Evolutionary conservation across 2,888 invertebrate species (phyloP), one percentile per base, ranked within the genome.

Genomic region (Trachelus troglodyta): DNA sequence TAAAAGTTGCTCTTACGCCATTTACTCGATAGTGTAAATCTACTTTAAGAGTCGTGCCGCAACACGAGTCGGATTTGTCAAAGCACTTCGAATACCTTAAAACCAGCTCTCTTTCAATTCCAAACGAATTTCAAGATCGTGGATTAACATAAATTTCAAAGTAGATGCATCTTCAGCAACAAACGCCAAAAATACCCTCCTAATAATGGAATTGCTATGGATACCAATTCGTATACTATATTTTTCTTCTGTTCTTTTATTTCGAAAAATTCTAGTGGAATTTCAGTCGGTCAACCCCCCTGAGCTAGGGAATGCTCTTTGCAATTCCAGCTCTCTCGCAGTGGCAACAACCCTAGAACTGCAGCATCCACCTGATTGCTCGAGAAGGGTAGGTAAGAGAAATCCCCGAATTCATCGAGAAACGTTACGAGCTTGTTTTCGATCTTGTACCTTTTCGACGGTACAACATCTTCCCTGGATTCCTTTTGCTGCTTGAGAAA

Each of bases 1-100:
- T 80, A 80, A 80, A 76, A 80, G 76, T 75, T 33, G 75, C 80
- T 75, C 69, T 77, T 80, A 76, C 78, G 56, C 76, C 80, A 73
- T 78, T 56, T 81, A 81, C 71, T 81, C 81, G 81, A 82, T 78
- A 77, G 77, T 82, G 77, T 37, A 81, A 81, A 78, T 82, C 75
- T 77, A 78, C 76, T 78, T 81, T 81, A 73, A 74, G 78, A 82
- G 76, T 79, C 79, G 82, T 78, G 76, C 77, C 78, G 79, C 69
- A 56, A 56, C 9, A 56, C 56, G 56, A 56, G 56, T 56, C 56
- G 56, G 56, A 56, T 56, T 9, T 56, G 56, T 56, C 56, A 15
- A 23, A 23, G 56, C 23, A 56, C 9, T 56, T 56, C 23, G 56
- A 56, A 6, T 56, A 56, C 23, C 56, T 56, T 23, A 23, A 56